Evolutionary conservation across 1,140 invertebrate species (phyloP), one percentile per base, ranked within the genome.

Genomic region (Bombus sylvicola): DNA sequence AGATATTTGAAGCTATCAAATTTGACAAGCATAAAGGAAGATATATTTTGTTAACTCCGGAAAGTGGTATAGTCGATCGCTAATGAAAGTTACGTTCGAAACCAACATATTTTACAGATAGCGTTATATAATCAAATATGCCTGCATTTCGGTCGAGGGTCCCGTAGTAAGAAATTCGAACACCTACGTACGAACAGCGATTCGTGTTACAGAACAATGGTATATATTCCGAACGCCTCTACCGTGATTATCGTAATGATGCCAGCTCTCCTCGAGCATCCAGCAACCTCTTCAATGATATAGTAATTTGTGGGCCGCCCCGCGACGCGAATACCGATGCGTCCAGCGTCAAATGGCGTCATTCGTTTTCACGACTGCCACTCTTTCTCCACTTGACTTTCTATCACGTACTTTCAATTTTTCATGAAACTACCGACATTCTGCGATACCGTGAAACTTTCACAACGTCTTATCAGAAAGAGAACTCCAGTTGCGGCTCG

Each of bases 191-290:
- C 68, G 41, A 76, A 73, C 71, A 31, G 22, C 22, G 82, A 68
- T 64, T 34, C 76, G 59, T 41, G 87, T 82, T 87, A 47, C 15
- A 73, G 71, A 88, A 89, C 88, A 90, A 90, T 90, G 77, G 85
- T 62, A 75, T 57, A 66, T 53, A 53, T 53, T 53, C 66, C 64
- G 75, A 43, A 77, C 72, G 78, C 75, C 79, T 79, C 64, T 76
- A 82, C 85, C 82, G 57, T 88, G 89, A 90, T 90, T 90, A 90
- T 81, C 71, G 59, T 90, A 90, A 90, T 88, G 83, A 90, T 88
- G 53, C 74, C 73, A 43, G 43, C 68, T 47, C 53, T 77, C 34
- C 66, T 62, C 80, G 53, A 62, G 72, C 81, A 71, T n/a, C 64
- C 37, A 37, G 66, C 59, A 39, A 76, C 71, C 85, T 73, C 41